Percentiles rank a stretch among this genome's conserved stretches.
Evolutionary conservation across 2,797 vertebrate species (phyloP).

Genomic region (Cuculus canorus): DNA sequence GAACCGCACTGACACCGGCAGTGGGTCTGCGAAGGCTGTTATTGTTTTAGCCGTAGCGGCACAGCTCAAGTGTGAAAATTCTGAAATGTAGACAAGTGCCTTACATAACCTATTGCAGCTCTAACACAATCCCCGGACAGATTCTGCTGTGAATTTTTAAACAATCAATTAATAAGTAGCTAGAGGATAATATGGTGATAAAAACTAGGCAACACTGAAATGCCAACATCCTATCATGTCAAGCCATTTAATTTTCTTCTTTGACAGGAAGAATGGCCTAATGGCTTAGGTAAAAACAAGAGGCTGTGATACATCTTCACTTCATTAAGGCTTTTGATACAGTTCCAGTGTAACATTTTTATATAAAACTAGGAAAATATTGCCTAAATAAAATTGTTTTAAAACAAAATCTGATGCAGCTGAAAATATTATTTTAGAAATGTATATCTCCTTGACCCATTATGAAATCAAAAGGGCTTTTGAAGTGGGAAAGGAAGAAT

Average conservation of each 20-base stretch:
- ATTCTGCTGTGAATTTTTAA: constrained; percentile 7
- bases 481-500: neutral
- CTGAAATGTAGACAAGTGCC: constrained; percentile 38
- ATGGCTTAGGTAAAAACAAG: neutral
- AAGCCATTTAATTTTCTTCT: constrained; percentile 4
- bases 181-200: neutral
- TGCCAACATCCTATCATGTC: neutral
- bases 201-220: neutral
- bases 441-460: neutral
- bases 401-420: neutral
- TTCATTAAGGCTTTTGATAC: neutral
- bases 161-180: neutral
- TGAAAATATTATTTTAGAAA: neutral
- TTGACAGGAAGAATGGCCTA: neutral
- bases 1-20: constrained; percentile 23
- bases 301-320: neutral
- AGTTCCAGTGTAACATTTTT: neutral
- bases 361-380: neutral
- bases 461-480: neutral
- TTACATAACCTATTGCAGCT: constrained; percentile 13
- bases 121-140: neutral
- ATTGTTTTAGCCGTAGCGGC: constrained; percentile 3
- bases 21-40: neutral
- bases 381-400: neutral
- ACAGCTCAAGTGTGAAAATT: constrained; percentile 53